phyloP scores from a whole-genome alignment of 1,140 invertebrate species.

The Macrotrachela quadricornifera region DNA sequence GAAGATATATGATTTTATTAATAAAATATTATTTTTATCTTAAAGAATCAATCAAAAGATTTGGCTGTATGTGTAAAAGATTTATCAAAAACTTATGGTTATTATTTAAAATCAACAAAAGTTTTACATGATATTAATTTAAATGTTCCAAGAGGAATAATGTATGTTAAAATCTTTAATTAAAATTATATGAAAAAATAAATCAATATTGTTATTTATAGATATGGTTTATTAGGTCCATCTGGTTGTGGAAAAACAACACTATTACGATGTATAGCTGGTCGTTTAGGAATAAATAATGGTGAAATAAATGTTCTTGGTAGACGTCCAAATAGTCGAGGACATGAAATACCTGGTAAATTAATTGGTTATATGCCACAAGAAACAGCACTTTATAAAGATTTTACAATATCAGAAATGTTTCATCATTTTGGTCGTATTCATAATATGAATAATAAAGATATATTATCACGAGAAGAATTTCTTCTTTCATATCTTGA shows the following conservation, averaged over 20 bases:
- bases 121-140: too few relatives aligned
- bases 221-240: constrained; percentile 23
- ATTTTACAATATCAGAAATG: constrained; percentile 80
- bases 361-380: constrained; percentile 32
- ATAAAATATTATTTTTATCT: too few relatives aligned
- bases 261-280: constrained; percentile 25
- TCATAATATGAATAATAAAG: constrained; percentile 54
- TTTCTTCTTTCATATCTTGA: constrained; percentile 59
- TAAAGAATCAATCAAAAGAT: too few relatives aligned
- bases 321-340: constrained; percentile 17
- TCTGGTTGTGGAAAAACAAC: constrained; percentile 30
- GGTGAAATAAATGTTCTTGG: constrained; percentile 24
- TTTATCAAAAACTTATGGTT: too few relatives aligned
- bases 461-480: constrained; percentile 65
- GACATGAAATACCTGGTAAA: constrained; percentile 24
- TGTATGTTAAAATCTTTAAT: too few relatives aligned
- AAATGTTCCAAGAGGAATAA: too few relatives aligned
- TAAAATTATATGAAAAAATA: too few relatives aligned
- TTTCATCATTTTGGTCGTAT: constrained; percentile 87
- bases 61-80: too few relatives aligned
- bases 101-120: too few relatives aligned
- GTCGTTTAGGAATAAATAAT: constrained; percentile 17
- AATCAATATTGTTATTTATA: too few relatives aligned
- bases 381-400: constrained; percentile 75
- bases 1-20: too few relatives aligned